Evolutionary conservation across 2,113 vertebrate genomes (phyloP), one percentile per base, ranked within the genome.

Genomic region (Euleptes europaea): DNA sequence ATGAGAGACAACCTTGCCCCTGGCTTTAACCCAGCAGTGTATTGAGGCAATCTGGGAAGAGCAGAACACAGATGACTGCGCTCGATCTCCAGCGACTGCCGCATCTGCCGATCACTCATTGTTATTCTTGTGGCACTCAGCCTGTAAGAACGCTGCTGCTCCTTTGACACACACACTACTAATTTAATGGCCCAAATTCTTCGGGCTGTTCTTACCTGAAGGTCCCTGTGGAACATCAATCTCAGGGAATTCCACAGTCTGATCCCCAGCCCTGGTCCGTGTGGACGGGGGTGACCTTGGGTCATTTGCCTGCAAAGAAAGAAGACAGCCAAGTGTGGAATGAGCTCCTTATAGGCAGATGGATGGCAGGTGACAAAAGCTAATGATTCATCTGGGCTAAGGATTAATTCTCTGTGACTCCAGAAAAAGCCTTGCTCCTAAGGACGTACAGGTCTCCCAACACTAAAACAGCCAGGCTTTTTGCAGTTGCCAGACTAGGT

Each of bases 321-420:
- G 38, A 66, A 73, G 81, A 65, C 8, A 49, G 33, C 28, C 33
- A 33, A 1, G 23, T 4, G 1, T n/a, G 72, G 73, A 84, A 69
- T 49, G 40, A 82, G 66, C 54, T 73, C 57, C 49, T 82, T 67
- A 12, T 17, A 47, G 38, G n/a, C 35, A 38, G 81, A 81, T 72
- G 82, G 81, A 77, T 72, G 31, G 72, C 8, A 47, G 72, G 85
- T 71, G 85, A 81, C 54, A 78, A 78, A 87, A 67, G 49, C 31
- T 44, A 78, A 80, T 2, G 35, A 11, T 63, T 65, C 78, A 1
- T 12, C 44, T 12, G 2, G 15, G 26, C 54, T 49, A 66, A 21
- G 78, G 67, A 73, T 73, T 73, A 31, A 72, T 84, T 60, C 66
- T 66, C 4, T 33, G 23, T 57, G 47, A 17, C 77, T 73, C 84